phyloP scores from a whole-genome alignment of 1,140 invertebrate genomes.

The Ridgeia piscesae region DNA sequence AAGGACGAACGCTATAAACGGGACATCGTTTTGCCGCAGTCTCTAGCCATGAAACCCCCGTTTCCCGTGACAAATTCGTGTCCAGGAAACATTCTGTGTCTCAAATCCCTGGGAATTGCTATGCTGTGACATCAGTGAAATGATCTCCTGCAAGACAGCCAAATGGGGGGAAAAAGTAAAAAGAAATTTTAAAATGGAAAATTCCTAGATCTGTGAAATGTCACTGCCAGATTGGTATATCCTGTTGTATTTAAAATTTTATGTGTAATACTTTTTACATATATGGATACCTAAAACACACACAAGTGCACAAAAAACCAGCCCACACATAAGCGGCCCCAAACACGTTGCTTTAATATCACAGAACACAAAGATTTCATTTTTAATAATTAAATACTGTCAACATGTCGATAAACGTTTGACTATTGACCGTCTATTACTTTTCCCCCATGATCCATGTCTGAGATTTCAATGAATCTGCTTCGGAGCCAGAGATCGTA shows the following conservation, averaged over 20 bases:
- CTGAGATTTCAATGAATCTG: slow-evolving; percentile 35
- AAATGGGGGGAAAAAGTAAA: background rate
- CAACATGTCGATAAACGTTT: background rate
- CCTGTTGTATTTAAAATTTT: background rate
- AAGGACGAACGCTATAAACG: slow-evolving; percentile 94
- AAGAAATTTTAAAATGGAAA: background rate
- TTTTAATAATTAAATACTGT: background rate
- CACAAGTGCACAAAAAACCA: background rate
- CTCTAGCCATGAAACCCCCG: no score
- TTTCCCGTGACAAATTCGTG: no score
- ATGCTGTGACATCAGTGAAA: background rate
- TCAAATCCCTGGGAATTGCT: background rate
- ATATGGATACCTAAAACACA: background rate
- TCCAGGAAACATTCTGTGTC: slow-evolving; percentile 44
- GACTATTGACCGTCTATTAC: no score
- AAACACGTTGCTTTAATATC: background rate
- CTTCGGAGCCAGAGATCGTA: background rate
- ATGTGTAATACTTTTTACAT: background rate
- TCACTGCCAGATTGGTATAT: background rate
- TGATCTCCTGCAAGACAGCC: background rate
- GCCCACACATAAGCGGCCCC: background rate
- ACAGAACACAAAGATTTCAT: no score
- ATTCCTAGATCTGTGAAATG: background rate
- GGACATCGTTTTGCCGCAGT: slow-evolving; percentile 99
- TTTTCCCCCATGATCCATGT: slow-evolving; percentile 41